Conservation (phyloP, 1,140 invertebrate genomes). For the Papilio machaon region DNA sequence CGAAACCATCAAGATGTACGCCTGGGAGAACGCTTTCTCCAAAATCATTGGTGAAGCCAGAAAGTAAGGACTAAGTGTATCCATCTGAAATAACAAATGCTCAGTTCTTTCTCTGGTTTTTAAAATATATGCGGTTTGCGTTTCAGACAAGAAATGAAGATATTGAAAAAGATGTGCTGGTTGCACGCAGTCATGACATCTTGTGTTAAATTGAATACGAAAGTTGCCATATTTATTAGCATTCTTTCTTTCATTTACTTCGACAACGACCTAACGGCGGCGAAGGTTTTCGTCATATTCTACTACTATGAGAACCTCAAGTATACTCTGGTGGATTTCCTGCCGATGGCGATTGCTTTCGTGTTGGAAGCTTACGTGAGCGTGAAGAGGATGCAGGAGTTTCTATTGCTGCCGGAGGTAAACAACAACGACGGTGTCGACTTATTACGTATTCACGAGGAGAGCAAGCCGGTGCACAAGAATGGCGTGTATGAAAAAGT, state of each 20-base stretch:
- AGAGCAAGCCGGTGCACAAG: constrained; percentile 34
- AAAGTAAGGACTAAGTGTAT: constrained; percentile 56
- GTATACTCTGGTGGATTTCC: constrained; percentile 88
- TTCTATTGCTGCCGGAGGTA: constrained; percentile 84
- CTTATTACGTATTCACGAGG: constrained; percentile 60
- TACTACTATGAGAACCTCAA: constrained; percentile 88
- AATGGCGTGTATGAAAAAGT: constrained; percentile 74
- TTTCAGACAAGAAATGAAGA: constrained; percentile 85
- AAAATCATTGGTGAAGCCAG: constrained; percentile 83
- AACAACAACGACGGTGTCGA: constrained; percentile 67
- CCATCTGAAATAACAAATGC: background rate
- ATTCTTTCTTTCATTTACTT: constrained; percentile 89
- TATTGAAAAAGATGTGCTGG: constrained; percentile 86
- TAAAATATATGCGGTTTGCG: constrained; percentile 21
- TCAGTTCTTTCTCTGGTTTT: background rate
- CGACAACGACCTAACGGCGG: constrained; percentile 86
- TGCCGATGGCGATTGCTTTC: constrained; percentile 86
- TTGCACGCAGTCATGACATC: constrained; percentile 87
- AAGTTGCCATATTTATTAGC: constrained; percentile 89
- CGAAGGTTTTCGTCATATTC: constrained; percentile 89
- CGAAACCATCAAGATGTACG: constrained; percentile 95
- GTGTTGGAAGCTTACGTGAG: constrained; percentile 85
- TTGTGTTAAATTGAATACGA: constrained; percentile 86
- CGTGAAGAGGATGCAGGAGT: constrained; percentile 86
- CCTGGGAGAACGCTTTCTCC: constrained; percentile 93